phyloP scores from a whole-genome alignment of 2,888 invertebrate genomes.

The Sphecodes monilicornis region DNA sequence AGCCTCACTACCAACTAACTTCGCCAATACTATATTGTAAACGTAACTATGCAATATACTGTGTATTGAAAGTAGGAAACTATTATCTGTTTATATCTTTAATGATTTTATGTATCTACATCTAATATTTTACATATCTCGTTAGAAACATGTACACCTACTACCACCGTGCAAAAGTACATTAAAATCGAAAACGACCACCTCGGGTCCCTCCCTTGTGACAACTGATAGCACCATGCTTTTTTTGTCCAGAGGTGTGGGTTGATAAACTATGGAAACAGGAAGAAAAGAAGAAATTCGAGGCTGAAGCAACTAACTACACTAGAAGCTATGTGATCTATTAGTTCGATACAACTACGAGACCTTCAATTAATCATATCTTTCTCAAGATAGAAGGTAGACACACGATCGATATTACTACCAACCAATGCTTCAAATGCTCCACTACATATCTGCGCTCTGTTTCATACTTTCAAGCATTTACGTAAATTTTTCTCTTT shows the following conservation, averaged over 20 bases:
- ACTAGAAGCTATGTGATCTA: constrained; percentile 33
- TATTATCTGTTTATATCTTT: no score
- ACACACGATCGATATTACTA: neutral
- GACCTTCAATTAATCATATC: neutral
- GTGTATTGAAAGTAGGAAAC: no score
- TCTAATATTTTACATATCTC: no score
- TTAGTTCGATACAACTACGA: neutral
- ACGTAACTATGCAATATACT: no score
- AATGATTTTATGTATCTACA: no score
- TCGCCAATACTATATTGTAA: no score
- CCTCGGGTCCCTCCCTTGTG: no score
- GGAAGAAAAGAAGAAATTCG: constrained; percentile 39
- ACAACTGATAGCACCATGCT: neutral
- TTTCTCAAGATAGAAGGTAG: neutral
- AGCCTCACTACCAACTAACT: no score
- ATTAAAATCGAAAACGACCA: no score
- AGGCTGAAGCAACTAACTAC: constrained; percentile 51
- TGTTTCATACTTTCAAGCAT: neutral
- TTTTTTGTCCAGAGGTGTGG: neutral
- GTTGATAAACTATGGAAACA: constrained; percentile 10
- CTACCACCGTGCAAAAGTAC: no score
- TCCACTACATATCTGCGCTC: neutral
- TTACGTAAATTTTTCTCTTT: constrained; percentile 15
- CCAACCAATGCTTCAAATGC: neutral
- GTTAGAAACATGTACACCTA: no score